These are phyloP conservation scores for Echiichthys vipera DNA, from an alignment of 2,797 vertebrate genomes.

Conservation along the genomic window DNA sequence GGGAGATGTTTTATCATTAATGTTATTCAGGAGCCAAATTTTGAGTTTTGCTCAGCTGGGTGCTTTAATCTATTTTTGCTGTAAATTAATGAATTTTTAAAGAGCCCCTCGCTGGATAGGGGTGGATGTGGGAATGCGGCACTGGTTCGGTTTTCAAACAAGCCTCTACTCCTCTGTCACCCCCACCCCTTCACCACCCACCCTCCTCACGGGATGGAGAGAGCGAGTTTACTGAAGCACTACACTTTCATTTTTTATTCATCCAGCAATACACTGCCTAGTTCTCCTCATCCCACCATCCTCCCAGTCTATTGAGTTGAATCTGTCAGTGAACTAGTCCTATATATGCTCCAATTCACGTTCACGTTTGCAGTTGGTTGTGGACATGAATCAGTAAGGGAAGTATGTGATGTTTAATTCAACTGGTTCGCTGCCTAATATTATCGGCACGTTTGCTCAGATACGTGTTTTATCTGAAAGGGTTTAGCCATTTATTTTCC, in stretches of 20 bases:
- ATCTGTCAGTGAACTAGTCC: conserved; percentile 62
- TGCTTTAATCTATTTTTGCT: conserved; percentile 89
- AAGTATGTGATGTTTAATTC: conserved; percentile 68
- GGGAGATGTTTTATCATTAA: conserved; percentile 86
- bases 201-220: conserved; percentile 76
- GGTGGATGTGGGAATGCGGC: conserved; percentile 83
- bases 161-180: conserved; percentile 58
- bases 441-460: conserved; percentile 54
- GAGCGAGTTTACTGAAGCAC: conserved; percentile 79
- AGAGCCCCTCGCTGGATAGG: conserved; percentile 82
- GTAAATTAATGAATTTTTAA: conserved; percentile 92
- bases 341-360: conserved; percentile 45
- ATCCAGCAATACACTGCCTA: conserved; percentile 78
- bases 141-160: conserved; percentile 79
- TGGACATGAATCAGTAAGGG: conserved; percentile 57
- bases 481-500: conserved; percentile 57
- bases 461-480: conserved; percentile 56
- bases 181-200: conserved; percentile 53
- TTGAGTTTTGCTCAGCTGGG: conserved; percentile 87
- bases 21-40: conserved; percentile 88
- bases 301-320: conserved; percentile 64
- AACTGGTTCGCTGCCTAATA: conserved; percentile 42
- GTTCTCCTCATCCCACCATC: conserved; percentile 62
- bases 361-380: conserved; percentile 39
- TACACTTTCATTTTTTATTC: conserved; percentile 86